These are phyloP conservation scores for Eurystomus gularis DNA, from an alignment of 2,113 vertebrate species.

Conservation along the genomic window DNA sequence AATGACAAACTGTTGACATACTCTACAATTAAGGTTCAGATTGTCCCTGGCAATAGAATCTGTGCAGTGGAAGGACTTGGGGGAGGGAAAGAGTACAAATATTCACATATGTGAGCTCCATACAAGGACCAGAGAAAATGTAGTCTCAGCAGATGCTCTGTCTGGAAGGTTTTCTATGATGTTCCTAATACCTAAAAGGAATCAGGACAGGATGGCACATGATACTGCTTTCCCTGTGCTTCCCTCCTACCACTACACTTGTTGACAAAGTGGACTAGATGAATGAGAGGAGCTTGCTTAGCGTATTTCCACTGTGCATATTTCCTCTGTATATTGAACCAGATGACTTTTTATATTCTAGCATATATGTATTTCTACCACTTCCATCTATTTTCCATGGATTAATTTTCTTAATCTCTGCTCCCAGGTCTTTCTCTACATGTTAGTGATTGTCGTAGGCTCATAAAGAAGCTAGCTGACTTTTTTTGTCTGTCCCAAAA, in stretches of 20 bases:
- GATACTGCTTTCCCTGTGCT: not conserved
- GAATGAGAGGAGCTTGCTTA: not conserved
- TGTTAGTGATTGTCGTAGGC: not conserved
- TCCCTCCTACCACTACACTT: not conserved
- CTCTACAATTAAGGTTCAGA: not conserved
- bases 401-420: not conserved
- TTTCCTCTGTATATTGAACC: not conserved
- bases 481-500: not conserved
- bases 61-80: not conserved
- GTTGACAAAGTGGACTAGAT: not conserved
- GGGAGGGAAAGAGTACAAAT: not conserved
- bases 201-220: not conserved
- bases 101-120: not conserved
- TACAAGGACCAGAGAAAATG: not conserved
- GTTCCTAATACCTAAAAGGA: not conserved
- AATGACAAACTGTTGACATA: slow-evolving; percentile 22
- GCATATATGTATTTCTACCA: not conserved
- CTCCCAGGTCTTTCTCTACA: not conserved
- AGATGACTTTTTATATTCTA: not conserved
- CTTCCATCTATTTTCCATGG: not conserved
- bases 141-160: not conserved
- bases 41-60: not conserved
- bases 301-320: not conserved
- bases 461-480: not conserved
- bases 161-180: not conserved